Base-by-base conservation (phyloP, 2,797 vertebrate species). In the Eospalax fontanierii region DNA sequence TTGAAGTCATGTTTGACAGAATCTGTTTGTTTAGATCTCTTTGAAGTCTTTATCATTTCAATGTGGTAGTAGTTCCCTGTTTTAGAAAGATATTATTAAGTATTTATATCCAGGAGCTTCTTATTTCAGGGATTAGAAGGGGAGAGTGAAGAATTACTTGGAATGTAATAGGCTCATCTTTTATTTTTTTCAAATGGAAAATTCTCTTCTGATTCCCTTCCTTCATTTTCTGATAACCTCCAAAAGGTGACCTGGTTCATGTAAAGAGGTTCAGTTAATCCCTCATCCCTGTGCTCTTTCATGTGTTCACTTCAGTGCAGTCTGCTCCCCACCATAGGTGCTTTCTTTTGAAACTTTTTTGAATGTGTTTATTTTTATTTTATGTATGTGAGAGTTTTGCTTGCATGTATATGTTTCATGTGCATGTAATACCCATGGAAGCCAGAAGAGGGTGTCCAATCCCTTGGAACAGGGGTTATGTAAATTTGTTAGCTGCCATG, bases 71-170 rank as follows among this genome's bases (percentile, higher is more conserved):
- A 90, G 15, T 94, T 91, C 28, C 7, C 14, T 88, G 26, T 82
- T 61, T 90, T 85, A 78, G 35, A 86, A 97, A 94, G 76, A 78
- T 95, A 87, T n/a, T 96, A 94, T 91, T 92, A 76, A n/a, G 43
- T 86, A 87, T 76, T 28, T 33, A 86, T 70, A 63, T n/a, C 15
- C 12, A 33, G 50, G 28, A 16, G 63, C 10, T 82, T 79, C 79
- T 92, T 96, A 85, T 93, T 93, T 95, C 75, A 94, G 65, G 54
- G 12, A 59, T 57, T 81, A 38, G 38, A 94, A 96, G 73, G 22
- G 16, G 71, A 91, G 28, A 90, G 57, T 71, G 30, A 96, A 94
- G 68, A 94, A 65, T 54, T 87, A 94, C 18, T 89, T 50, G 26
- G 38, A 14, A 71, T 79, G 9, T 84, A 59, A 87, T 93, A 59